A percentile compares a stretch with the other conserved stretches of the same genome.
Evolutionary conservation across 2,113 vertebrate genomes (phyloP).

Genomic region (Glareola pratincola): DNA sequence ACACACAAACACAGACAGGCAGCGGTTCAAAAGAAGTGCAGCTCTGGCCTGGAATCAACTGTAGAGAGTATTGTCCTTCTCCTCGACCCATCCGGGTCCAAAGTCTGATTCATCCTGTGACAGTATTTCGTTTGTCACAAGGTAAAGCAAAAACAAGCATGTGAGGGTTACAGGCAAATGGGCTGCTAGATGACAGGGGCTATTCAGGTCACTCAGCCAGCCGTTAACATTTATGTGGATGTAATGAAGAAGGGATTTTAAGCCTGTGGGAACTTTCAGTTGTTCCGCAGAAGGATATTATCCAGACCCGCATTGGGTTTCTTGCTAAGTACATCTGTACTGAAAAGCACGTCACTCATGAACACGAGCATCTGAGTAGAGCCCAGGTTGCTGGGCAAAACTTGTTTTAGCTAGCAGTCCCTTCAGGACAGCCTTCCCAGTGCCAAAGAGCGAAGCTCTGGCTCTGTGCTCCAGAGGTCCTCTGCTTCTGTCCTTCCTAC

Average conservation of each 20-base stretch:
- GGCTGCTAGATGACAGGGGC: neutral
- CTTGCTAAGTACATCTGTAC: neutral
- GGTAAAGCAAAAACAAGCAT: neutral
- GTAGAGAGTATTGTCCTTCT: neutral
- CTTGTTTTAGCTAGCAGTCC: neutral
- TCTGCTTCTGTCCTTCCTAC: neutral
- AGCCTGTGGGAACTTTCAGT: neutral
- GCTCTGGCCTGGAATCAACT: neutral
- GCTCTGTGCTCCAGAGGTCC: neutral
- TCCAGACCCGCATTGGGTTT: neutral
- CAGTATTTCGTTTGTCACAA: neutral
- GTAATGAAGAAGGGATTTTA: neutral
- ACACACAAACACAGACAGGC: neutral
- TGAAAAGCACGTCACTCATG: neutral
- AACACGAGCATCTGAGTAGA: neutral
- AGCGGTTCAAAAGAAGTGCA: neutral
- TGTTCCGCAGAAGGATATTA: neutral
- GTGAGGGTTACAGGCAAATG: neutral
- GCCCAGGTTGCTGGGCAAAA: neutral
- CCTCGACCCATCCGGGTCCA: neutral
- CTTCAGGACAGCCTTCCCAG: neutral
- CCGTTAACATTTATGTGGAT: neutral
- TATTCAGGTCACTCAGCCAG: neutral
- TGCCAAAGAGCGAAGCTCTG: neutral
- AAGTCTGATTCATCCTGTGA: constrained; percentile 1